A percentile compares a stretch with the other conserved stretches of the same genome.
These are phyloP conservation scores for Drosophila birchii DNA, from an alignment of 2,888 invertebrate genomes.

Conservation along the genomic window DNA sequence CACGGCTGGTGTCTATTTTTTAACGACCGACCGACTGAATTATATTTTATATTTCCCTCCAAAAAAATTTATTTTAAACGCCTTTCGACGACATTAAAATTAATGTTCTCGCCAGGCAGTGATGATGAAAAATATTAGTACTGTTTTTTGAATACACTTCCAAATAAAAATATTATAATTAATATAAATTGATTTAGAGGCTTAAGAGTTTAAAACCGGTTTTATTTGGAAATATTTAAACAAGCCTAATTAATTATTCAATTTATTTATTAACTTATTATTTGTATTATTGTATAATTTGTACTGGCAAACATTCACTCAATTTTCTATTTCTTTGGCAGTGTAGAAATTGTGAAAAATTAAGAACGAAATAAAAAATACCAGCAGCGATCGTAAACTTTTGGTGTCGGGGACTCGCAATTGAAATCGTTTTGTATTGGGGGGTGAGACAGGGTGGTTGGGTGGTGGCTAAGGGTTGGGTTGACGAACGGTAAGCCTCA, in stretches of 20 bases:
- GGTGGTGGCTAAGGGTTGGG: slow-evolving; percentile 3
- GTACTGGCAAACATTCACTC: rapidly evolving
- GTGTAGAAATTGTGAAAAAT: slow-evolving; percentile 24
- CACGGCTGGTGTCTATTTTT: slow-evolving; percentile 48
- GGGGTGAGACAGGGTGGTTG: neutral
- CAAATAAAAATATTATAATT: neutral
- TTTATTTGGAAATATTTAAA: neutral
- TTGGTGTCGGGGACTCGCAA: slow-evolving; percentile 32
- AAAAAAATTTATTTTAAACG: slow-evolving; percentile 47
- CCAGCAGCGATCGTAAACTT: slow-evolving; percentile 43
- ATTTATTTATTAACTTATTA: neutral
- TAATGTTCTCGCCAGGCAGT: slow-evolving; percentile 36
- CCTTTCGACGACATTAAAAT: slow-evolving; percentile 43
- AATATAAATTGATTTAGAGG: neutral
- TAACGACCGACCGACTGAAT: slow-evolving; percentile 38
- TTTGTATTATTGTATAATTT: neutral
- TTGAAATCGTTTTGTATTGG: slow-evolving; percentile 36
- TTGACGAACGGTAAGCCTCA: slow-evolving; percentile 18
- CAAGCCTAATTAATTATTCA: neutral
- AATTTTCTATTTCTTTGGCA: neutral
- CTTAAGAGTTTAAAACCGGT: no score
- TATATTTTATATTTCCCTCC: slow-evolving; percentile 43
- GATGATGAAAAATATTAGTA: neutral
- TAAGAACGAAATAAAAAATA: slow-evolving; percentile 35
- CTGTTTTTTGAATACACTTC: slow-evolving; percentile 6